Base-by-base conservation (phyloP, 1,140 invertebrate species). In the Paralvinella palmiformis region DNA sequence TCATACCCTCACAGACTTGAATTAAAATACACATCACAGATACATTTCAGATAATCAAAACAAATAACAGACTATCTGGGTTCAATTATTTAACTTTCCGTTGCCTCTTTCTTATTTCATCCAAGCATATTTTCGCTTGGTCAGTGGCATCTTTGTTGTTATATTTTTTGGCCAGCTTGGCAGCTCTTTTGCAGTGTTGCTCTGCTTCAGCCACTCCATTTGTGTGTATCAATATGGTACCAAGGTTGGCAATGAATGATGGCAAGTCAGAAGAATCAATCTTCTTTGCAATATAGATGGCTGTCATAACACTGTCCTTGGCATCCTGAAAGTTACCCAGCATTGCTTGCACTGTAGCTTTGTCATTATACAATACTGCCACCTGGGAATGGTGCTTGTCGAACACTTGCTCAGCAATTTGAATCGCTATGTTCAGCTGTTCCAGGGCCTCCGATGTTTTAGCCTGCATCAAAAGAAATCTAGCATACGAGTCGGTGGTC, bases 281-380 rank as follows among this genome's bases (percentile, higher is more conserved):
- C 17, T 74, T 69, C 81, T 78, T 72, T 82, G 88, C 89, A 65
- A 89, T 76, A 68, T 85, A 76, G 57, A 89, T 83, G 3, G 91
- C 92, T 78, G 87, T 79, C 67, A 85, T 82, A 45, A 95, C 84
- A 74, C 87, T 88, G 32, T 82, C 71, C 69, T 90, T 84, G 33
- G 92, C 90, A 66, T 85, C 82, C 48, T 87, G 84, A 65, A 86
- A 81, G 65, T 90, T 84, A 65, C 87, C 81, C 81, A 81, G 82
- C 71, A 85, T 69, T 80, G 85, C 86, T 65, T 85, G 86, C 13
- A 90, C 84, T 50, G 88, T 89, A 37, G 89, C 92, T 62, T 95
- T 83, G 77, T 95, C 90, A 84, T 94, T 95, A 6, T 94, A 76
- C 41, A 94, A 82, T 27, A 91, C 80, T 22, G 91, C 85, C 65